These are phyloP conservation scores for Trypoxylon attenuatum DNA, from an alignment of 2,888 invertebrate species.

Conservation along the genomic window DNA sequence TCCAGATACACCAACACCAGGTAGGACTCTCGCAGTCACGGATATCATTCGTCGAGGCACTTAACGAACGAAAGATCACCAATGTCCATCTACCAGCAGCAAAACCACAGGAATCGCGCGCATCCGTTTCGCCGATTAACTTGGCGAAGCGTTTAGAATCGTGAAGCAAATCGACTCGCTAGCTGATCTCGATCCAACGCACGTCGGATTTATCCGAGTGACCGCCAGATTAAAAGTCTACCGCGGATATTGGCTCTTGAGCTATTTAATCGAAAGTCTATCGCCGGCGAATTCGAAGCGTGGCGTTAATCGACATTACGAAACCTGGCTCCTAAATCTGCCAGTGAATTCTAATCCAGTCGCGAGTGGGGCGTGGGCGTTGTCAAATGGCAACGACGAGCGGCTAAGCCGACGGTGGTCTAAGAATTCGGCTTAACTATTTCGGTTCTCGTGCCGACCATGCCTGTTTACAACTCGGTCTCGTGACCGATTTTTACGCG, in stretches of 20 bases:
- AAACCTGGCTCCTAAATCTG: slow-evolving; percentile 39
- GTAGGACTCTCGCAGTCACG: no score
- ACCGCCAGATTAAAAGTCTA: neutral
- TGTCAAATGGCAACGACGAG: slow-evolving; percentile 52
- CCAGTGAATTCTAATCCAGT: slow-evolving; percentile 47
- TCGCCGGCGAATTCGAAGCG: neutral
- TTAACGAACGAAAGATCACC: no score
- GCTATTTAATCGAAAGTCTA: neutral
- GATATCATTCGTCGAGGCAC: no score
- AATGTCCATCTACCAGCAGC: no score
- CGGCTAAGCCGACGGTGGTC: slow-evolving; percentile 49
- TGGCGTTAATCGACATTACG: slow-evolving; percentile 38
- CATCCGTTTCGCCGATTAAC: neutral
- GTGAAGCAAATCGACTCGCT: neutral
- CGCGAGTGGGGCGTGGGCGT: slow-evolving; percentile 42
- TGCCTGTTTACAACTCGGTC: slow-evolving; percentile 38
- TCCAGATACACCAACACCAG: no score
- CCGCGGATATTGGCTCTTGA: neutral
- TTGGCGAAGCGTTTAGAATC: neutral
- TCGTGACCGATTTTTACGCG: slow-evolving; percentile 43
- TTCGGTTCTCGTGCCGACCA: slow-evolving; percentile 43
- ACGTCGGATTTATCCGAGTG: neutral
- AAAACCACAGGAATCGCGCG: no score
- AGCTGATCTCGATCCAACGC: neutral
- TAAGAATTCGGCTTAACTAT: slow-evolving; percentile 51